Base-by-base conservation (phyloP, 2,113 vertebrate species). In the Thamnaconus septentrionalis region DNA sequence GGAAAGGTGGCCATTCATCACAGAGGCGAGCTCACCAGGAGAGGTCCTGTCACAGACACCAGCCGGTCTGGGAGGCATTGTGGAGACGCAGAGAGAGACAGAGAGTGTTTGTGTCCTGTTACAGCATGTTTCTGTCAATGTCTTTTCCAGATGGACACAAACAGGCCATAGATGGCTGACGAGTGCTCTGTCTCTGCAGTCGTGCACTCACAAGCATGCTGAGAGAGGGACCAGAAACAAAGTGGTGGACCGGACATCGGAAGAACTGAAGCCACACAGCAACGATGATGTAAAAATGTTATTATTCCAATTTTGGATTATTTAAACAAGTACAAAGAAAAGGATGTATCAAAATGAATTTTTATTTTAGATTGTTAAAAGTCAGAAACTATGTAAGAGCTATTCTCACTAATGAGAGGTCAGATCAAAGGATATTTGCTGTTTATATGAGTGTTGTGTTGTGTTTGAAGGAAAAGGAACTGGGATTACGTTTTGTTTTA, bases 1-100 rank as follows among this genome's bases (percentile, higher is more conserved):
- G 78, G 89, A 91, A 84, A 89, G 90, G 84, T 90, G 82, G 87
- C 70, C 86, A 87, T 93, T 92, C 80, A 93, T 93, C 92, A 93
- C 79, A 51, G 74, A 79, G 63, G 74, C 78, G 52, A 73, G 88
- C 88, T 90, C 88, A 90, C 90, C 78, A 80, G 90, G 89, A 92
- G 91, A 87, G 83, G 81, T 68, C 61, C 88, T 88, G 90, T 88
- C 89, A 89, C 68, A 69, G 80, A 89, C 85, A 85, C 77, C 64
- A 83, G 66, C 87, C 80, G 81, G 82, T 87, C 86, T 80, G 65
- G 71, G 85, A 87, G 83, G 83, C 64, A 71, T 87, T 85, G 85
- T 18, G 53, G 66, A 53, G n/a, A 61, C 45, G 46, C 39, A 64
- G 53, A 56, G 41, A 55, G 61, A 53, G 49, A 53, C 47, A 52